Evolutionary conservation across 1,140 invertebrate genomes (phyloP), one percentile per base, ranked within the genome.

Genomic region (Melitaea cinxia): DNA sequence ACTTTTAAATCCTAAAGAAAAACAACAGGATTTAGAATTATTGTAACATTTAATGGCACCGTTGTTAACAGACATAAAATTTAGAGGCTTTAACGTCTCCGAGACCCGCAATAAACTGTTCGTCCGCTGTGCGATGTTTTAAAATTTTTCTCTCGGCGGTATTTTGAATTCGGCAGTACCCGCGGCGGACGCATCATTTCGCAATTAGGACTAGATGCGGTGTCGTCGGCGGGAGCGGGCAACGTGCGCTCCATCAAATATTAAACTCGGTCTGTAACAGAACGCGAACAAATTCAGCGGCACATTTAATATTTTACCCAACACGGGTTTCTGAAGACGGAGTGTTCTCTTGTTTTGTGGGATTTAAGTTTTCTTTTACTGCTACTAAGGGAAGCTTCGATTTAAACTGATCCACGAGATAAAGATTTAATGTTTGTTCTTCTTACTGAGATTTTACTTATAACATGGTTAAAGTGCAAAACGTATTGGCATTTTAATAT

Each of bases 21-120:
- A 86, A 83, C 79, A 82, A 81, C 68, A 69, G 70, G 77, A 84
- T 88, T 80, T 82, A 77, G 77, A 79, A 76, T 76, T 83, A 88
- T 82, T 83, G 77, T 79, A 82, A 85, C 83, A 79, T 83, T 89
- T 85, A 87, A 85, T 78, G 70, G 76, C 70, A 65, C 70, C 74
- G 78, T 82, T 85, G 80, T 80, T 77, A 81, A 78, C 77, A 83
- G 73, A 78, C 82, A 79, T 85, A 82, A 86, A 87, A 82, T 87
- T 87, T 85, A 89, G 85, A 80, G 80, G 76, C 78, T 73, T 78
- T 87, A 85, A 85, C 78, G 76, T 82, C 80, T 79, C 73, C 75
- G 75, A 73, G 73, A 72, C 55, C 54, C 66, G 77, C 78, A 79
- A 80, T 87, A 87, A 89, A 89, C 81, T 78, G 82, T 82, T 82